Conservation (phyloP, 2,888 invertebrate genomes). For the Scrobipalpa costella region DNA sequence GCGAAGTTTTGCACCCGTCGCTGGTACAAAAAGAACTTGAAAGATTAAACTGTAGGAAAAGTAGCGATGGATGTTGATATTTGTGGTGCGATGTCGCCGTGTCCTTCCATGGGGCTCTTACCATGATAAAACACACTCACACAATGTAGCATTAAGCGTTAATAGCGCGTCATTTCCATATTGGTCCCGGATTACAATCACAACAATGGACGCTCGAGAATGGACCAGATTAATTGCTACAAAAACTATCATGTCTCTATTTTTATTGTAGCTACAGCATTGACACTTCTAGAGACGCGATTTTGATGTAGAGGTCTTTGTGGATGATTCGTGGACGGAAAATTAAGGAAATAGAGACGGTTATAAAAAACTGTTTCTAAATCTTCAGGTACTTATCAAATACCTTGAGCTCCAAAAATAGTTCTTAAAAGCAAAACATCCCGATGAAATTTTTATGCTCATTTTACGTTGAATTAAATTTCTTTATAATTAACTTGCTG, state of each 20-base stretch:
- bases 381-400: too few species aligned
- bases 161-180: constrained; percentile 71
- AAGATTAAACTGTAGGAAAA: not conserved
- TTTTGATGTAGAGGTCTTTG: constrained; percentile 16
- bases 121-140: constrained; percentile 55
- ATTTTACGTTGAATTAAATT: too few species aligned
- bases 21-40: not conserved
- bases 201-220: constrained; percentile 42
- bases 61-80: not conserved
- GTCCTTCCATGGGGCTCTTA: constrained; percentile 33
- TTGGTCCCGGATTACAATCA: constrained; percentile 60
- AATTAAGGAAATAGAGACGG: not conserved
- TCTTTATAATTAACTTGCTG: too few species aligned
- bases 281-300: not conserved
- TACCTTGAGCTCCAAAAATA: too few species aligned
- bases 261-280: constrained; percentile 16
- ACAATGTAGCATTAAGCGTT: constrained; percentile 76
- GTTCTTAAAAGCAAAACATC: too few species aligned
- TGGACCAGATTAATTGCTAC: constrained; percentile 46
- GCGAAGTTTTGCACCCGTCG: not conserved
- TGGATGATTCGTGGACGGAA: not conserved
- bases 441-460: too few species aligned
- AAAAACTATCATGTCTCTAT: constrained; percentile 42
- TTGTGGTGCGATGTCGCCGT: not conserved
- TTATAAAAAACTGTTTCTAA: too few species aligned